phyloP scores from a whole-genome alignment of 2,797 vertebrate species.

The Coracias cyanogaster region DNA sequence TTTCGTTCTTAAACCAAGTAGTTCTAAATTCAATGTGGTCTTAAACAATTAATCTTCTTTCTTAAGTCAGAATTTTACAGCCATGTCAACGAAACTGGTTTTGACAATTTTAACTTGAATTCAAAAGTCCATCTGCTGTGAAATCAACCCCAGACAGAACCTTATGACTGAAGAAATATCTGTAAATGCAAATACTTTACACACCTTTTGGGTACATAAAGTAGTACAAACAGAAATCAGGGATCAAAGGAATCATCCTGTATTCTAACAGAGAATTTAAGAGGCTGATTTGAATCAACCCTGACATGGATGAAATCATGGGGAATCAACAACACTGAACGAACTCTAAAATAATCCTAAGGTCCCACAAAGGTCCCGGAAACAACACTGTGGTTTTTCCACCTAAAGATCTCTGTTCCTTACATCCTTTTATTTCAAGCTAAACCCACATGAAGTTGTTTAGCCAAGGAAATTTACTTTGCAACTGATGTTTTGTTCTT shows the following conservation, averaged over 20 bases:
- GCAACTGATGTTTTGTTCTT: background rate
- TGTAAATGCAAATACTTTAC: background rate
- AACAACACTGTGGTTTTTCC: background rate
- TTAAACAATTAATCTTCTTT: background rate
- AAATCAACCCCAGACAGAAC: background rate
- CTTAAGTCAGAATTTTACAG: background rate
- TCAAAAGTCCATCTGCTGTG: background rate
- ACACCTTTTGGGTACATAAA: background rate
- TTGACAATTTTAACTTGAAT: background rate
- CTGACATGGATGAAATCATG: rapidly evolving
- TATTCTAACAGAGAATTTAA: background rate
- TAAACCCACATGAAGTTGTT: background rate
- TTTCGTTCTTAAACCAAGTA: background rate
- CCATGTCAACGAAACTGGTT: background rate
- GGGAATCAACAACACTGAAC: background rate
- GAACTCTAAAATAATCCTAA: background rate
- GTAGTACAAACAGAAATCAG: background rate
- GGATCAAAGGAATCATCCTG: background rate
- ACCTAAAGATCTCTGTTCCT: background rate
- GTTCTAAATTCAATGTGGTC: background rate
- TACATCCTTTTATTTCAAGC: background rate
- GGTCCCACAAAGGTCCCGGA: background rate
- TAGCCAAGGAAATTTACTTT: background rate
- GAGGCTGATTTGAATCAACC: background rate
- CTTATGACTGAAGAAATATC: background rate